Conservation (phyloP, 1,140 invertebrate species). For the Lepidurus couesii region DNA sequence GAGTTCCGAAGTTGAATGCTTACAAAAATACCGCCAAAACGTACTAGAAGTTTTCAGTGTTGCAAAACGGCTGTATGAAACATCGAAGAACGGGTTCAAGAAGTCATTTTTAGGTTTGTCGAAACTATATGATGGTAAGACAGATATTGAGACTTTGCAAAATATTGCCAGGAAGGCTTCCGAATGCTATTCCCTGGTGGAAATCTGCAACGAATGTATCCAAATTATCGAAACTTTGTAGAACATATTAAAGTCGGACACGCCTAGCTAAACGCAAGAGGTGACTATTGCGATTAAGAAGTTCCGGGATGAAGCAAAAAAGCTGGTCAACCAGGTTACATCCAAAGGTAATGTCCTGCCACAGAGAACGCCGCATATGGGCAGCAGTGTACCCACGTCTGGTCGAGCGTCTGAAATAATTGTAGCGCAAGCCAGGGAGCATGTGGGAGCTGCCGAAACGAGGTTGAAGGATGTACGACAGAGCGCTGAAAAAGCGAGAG, state of each 20-base stretch:
- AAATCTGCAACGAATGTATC: background rate
- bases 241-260: background rate
- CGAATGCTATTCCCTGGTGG: background rate
- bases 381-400: background rate
- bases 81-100: background rate
- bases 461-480: constrained; percentile 3
- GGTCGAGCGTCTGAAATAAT: constrained; percentile 25
- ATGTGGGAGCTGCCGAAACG: background rate
- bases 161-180: background rate
- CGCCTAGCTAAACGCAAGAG: background rate
- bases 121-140: background rate
- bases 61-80: background rate
- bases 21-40: background rate
- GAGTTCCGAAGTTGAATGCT: background rate
- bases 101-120: background rate
- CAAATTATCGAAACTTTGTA: background rate
- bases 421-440: background rate
- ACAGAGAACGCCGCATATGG: background rate
- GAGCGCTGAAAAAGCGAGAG: constrained; percentile 26
- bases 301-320: background rate
- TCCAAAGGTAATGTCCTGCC: background rate
- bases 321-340: background rate
- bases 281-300: background rate
- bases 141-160: background rate
- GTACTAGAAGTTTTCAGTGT: background rate